A percentile compares a stretch with the other conserved stretches of the same genome.
These are phyloP conservation scores for Patiria pectinifera DNA, from an alignment of 53 echinoderm and acorn worm species.

Conservation along the genomic window DNA sequence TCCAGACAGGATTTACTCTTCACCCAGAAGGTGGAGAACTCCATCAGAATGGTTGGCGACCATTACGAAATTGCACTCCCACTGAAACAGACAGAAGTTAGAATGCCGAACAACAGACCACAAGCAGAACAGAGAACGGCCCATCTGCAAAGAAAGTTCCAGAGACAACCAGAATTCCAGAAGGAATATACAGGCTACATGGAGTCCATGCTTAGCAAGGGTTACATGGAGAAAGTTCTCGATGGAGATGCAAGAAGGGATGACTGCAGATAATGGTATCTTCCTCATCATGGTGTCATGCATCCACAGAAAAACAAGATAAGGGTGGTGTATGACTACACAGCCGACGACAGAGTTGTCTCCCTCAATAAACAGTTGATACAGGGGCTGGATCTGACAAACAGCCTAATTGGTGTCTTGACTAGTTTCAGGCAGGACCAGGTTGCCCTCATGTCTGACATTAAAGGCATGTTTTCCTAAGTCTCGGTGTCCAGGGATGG, in stretches of 20 bases:
- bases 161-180: no score
- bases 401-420: slow-evolving; percentile 11
- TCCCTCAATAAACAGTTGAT: slow-evolving; percentile 75
- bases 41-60: slow-evolving; percentile 50
- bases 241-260: neutral
- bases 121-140: slow-evolving; percentile 34
- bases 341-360: slow-evolving; percentile 67
- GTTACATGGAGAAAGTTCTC: slow-evolving; percentile 39
- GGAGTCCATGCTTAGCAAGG: neutral
- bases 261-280: slow-evolving; percentile 38
- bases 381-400: slow-evolving; percentile 66
- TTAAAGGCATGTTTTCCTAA: slow-evolving; percentile 77
- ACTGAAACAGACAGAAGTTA: neutral
- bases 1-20: slow-evolving; percentile 46
- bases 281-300: slow-evolving; percentile 64
- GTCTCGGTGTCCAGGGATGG: slow-evolving; percentile 60
- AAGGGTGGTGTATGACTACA: slow-evolving; percentile 75
- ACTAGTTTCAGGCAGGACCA: slow-evolving; percentile 29
- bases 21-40: slow-evolving; percentile 13
- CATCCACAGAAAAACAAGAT: slow-evolving; percentile 68
- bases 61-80: slow-evolving; percentile 79
- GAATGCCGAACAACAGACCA: slow-evolving; percentile 57
- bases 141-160: slow-evolving; percentile 41
- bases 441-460: slow-evolving; percentile 4
- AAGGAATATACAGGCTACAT: no score